Evolutionary conservation across 2,888 invertebrate genomes (phyloP), one percentile per base, ranked within the genome.

Genomic region (Phengaris arion): DNA sequence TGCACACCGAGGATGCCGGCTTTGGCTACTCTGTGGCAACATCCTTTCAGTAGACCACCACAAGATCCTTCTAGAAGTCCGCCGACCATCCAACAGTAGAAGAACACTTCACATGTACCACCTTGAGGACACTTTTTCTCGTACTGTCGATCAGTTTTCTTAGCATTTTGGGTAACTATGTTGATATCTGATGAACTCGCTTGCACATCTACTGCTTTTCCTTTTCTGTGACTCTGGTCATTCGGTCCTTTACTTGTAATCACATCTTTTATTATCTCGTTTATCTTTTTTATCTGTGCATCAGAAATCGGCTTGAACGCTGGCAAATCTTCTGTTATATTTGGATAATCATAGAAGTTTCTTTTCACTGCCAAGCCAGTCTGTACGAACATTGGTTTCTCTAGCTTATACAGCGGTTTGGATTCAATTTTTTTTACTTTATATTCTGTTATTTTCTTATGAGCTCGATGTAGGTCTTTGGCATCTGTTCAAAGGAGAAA

Each of bases 1-100:
- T 94, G 95, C 77, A 95, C 94, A 80, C 95, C 95, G 76, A 96
- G 91, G 9, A 92, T 84, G 77, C 95, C 95, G 78, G 95, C 94
- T 85, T 96, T 96, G 13, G 96, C 95, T 77, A 95, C 94, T 89
- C 97, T 96, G 87, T 97, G 96, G 90, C 98, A 98, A 94, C 98
- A 98, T 80, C 97, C 97, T 86, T 96, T 96, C 82, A 98, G 94
- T 80, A 98, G 94, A 79, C 96, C 96, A 81, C 96, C 96, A 89
- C 98, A 98, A 80, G 97, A 95, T 80, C 97, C 97, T 84, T 98
- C 97, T 85, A 98, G 94, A 77, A 97, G 94, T 77, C 98, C 98
- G 81, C 97, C 97, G 78, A 96, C 95, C 95, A 98, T 96, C 98
- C 98, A 98, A 93, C 98, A 98, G 90, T 96, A 96, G 85, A 98